Evolutionary conservation across 1,140 invertebrate species (phyloP), one percentile per base, ranked within the genome.

Genomic region (Branchinecta lindahli): DNA sequence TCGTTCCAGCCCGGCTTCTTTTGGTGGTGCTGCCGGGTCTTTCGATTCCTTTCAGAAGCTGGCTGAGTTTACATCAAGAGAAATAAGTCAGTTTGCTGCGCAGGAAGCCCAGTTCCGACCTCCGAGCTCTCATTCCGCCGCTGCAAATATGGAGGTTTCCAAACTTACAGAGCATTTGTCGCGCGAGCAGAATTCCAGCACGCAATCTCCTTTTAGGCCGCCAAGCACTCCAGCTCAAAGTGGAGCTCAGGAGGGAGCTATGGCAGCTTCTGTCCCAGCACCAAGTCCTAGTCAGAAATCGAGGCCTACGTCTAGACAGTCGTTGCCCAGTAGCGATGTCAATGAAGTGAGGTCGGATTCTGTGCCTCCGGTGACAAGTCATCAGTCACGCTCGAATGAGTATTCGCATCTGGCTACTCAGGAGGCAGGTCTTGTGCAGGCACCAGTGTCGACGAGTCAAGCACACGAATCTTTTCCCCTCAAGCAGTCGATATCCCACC

Each of bases 1-100:
- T 12, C 12, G 18, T 12, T 61, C 12, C 6, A 61, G 52, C 18
- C 4, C 12, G 2, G 18, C 12, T 6, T 20, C 52, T 61, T 15
- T 61, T 15, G 18, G 1, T 6, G 52, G 12, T 3, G 12, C 52
- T 20, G 18, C 52, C 18, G 52, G 52, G 6, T 12, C 12, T 61
- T 61, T 61, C 52, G 52, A 61, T 61, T 61, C 52, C 18, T 61
- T 61, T 61, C 52, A 61, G 18, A 61, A 61, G 52, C 52, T 61
- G 12, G 52, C 52, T 61, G 52, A 61, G 18, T 61, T 61, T 61
- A 61, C 52, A 12, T 61, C 52, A 61, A 12, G 52, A 20, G 52
- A 61, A 61, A 61, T 61, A 3, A 61, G 52, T 6, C 52, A 61
- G 52, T 61, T 61, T 61, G 52, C 52, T 15, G 52, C 52, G 18